A percentile compares a stretch with the other conserved stretches of the same genome.
Evolutionary conservation across 2,888 invertebrate species (phyloP).

Genomic region (Campoplex nolae): DNA sequence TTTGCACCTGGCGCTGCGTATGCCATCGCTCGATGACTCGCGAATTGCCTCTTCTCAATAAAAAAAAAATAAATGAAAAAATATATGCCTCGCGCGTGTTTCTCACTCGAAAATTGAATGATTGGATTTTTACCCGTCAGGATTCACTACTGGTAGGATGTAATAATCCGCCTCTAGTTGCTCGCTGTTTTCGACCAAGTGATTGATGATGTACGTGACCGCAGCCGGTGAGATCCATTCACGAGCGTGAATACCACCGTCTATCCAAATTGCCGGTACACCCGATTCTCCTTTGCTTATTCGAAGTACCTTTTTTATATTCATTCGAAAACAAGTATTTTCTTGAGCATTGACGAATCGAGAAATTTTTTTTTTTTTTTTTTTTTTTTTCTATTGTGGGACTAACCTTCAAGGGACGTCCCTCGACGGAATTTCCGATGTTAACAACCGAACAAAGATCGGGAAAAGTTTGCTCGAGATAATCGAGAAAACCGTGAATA

Average conservation of each 20-base stretch:
- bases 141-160: slow-evolving; percentile 88
- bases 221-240: slow-evolving; percentile 95
- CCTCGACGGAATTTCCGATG: slow-evolving; percentile 91
- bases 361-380: too few relatives aligned
- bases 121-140: slow-evolving; percentile 89
- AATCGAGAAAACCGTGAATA: slow-evolving; percentile 90
- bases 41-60: too few relatives aligned
- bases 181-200: slow-evolving; percentile 89
- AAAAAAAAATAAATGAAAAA: too few relatives aligned
- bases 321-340: not conserved
- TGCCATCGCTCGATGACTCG: too few relatives aligned
- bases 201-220: slow-evolving; percentile 91
- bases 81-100: not conserved
- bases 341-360: not conserved
- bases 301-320: slow-evolving; percentile 82
- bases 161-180: slow-evolving; percentile 89
- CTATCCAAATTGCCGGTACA: slow-evolving; percentile 90
- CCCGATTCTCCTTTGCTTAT: slow-evolving; percentile 89
- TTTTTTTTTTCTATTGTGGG: not conserved
- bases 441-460: slow-evolving; percentile 89
- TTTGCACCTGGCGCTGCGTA: too few relatives aligned
- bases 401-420: slow-evolving; percentile 88
- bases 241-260: slow-evolving; percentile 93
- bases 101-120: slow-evolving; percentile 38
- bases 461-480: slow-evolving; percentile 90